These are phyloP conservation scores for Lophura nycthemera DNA, from an alignment of 2,113 vertebrate species.

Conservation along the genomic window DNA sequence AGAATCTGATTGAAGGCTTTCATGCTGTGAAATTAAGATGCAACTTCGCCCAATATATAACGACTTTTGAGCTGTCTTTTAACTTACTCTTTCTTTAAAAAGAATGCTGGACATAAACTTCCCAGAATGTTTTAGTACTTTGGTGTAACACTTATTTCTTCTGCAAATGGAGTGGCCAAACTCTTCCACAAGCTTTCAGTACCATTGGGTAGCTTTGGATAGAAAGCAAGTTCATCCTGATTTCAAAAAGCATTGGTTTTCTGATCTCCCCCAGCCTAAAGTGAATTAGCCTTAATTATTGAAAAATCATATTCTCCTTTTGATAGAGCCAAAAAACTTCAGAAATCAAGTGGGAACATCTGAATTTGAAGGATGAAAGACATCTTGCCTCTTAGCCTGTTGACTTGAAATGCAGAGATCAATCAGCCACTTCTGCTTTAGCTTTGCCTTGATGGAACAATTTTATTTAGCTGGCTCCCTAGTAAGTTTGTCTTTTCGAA, in stretches of 20 bases:
- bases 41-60: not conserved
- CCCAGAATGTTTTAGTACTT: not conserved
- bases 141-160: not conserved
- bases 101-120: not conserved
- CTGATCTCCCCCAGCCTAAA: not conserved
- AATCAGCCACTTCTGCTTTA: not conserved
- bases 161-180: not conserved
- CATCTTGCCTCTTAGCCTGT: not conserved
- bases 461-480: not conserved
- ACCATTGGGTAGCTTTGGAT: not conserved
- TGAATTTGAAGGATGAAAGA: not conserved
- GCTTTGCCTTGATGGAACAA: not conserved
- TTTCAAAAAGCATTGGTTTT: not conserved
- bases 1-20: not conserved
- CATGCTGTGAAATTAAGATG: not conserved
- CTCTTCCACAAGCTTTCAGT: not conserved
- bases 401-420: not conserved
- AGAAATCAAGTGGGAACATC: not conserved
- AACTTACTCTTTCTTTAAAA: not conserved
- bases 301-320: not conserved
- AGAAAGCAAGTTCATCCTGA: not conserved
- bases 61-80: not conserved
- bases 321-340: not conserved
- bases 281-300: not conserved
- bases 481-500: not conserved